Evolutionary conservation across 2,888 invertebrate species (phyloP), one percentile per base, ranked within the genome.

Genomic region (Standfussiana lucernea): DNA sequence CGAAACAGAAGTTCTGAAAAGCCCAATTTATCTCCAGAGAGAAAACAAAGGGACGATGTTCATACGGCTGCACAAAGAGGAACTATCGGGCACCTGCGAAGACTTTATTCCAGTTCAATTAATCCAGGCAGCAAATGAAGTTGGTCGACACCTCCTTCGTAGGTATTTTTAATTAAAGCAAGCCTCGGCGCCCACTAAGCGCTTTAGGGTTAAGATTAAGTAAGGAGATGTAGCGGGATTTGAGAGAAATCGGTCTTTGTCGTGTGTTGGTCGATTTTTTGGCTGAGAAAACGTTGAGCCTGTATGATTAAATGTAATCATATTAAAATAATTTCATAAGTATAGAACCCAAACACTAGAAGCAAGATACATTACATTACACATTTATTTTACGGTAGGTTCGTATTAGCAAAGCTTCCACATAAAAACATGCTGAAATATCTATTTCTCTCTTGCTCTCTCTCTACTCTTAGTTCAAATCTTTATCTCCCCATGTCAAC

Each of bases 121-220:
- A 93, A 93, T 92, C 89, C 91, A 73, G 80, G 79, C 88, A 83
- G 89, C 88, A 92, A 93, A 93, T 93, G 92, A 93, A 94, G 91
- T 92, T 92, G 91, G 92, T 88, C 84, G 88, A 86, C 90, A 89
- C 88, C 91, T 91, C 85, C 89, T 90, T 89, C 89, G 89, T 87
- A 94, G 94, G 94, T 93, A 94, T 94, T 94, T 95, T 94, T 94
- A 95, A 94, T 94, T 94, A 94, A 92, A 92, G 87, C 87, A 87
- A 89, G 88, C 85, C 87, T 85, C 86, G 86, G 74, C 88, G 86
- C 87, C 83, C 86, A 77, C 88, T 90, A 88, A 90, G 88, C 88
- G 86, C 84, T 88, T 86, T 70, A 69, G 77, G 79, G 62, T 65
- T 73, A 75, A 72, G 68, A 67, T 68, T 71, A 28, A 75, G 67